phyloP scores from a whole-genome alignment of 92 coral and sea anemone genomes.

The Bergia puertoricense region DNA sequence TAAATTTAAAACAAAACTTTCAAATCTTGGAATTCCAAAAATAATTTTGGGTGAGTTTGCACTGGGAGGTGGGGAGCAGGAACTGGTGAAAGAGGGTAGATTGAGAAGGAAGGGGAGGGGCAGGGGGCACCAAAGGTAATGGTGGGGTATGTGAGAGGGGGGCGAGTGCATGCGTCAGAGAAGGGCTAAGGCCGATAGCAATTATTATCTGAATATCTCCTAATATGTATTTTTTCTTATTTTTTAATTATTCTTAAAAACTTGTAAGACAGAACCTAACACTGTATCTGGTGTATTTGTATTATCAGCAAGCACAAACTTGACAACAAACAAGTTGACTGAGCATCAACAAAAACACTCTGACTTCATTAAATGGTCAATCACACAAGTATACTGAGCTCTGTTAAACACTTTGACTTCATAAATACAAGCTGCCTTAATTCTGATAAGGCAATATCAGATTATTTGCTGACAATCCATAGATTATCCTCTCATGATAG shows the following conservation, averaged over 20 bases:
- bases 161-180: background rate
- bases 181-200: no score
- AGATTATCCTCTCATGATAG: background rate
- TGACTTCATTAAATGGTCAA: background rate
- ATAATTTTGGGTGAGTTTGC: background rate
- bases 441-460: background rate
- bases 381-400: background rate
- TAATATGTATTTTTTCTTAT: no score
- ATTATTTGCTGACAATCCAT: background rate
- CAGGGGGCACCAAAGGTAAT: no score
- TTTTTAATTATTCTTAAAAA: no score
- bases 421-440: conserved; percentile 2
- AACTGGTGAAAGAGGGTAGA: background rate
- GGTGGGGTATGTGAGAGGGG: background rate
- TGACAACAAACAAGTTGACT: background rate
- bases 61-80: background rate
- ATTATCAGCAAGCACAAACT: background rate
- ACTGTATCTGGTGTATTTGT: background rate
- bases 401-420: background rate
- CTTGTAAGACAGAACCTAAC: background rate
- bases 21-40: no score
- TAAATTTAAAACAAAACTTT: no score
- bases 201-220: background rate
- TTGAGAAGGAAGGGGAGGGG: no score
- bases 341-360: background rate